These are phyloP conservation scores for Nothoprocta pentlandii DNA, from an alignment of 2,113 vertebrate genomes.

Conservation along the genomic window DNA sequence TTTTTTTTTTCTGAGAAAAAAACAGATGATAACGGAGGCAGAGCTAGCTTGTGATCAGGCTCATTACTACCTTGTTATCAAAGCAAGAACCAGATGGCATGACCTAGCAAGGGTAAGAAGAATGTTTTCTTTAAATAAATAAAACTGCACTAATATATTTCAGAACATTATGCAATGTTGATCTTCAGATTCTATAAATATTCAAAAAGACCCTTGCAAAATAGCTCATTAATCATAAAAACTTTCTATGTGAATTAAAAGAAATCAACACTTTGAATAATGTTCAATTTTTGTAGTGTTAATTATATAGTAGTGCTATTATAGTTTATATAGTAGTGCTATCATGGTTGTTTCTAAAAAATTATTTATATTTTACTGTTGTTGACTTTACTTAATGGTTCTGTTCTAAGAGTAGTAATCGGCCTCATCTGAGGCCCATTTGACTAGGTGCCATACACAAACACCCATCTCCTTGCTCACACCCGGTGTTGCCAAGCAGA, in stretches of 20 bases:
- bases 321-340: background rate
- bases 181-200: conserved; percentile 66
- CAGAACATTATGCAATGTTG: conserved; percentile 55
- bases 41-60: conserved; percentile 83
- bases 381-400: background rate
- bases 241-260: conserved; percentile 12
- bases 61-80: conserved; percentile 82
- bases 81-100: conserved; percentile 83
- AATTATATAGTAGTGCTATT: background rate
- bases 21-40: conserved; percentile 66
- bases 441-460: background rate
- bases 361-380: background rate
- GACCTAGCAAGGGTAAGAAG: conserved; percentile 83
- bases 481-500: background rate
- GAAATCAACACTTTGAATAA: background rate
- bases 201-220: conserved; percentile 47
- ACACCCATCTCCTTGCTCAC: background rate
- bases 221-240: conserved; percentile 68
- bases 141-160: conserved; percentile 58
- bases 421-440: background rate
- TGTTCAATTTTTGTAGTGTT: background rate
- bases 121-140: conserved; percentile 56
- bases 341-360: background rate
- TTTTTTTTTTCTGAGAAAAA: conserved; percentile 59
- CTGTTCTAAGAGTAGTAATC: background rate